Evolutionary conservation across 2,888 invertebrate species (phyloP), one percentile per base, ranked within the genome.

Genomic region (Tachystola acroxantha): DNA sequence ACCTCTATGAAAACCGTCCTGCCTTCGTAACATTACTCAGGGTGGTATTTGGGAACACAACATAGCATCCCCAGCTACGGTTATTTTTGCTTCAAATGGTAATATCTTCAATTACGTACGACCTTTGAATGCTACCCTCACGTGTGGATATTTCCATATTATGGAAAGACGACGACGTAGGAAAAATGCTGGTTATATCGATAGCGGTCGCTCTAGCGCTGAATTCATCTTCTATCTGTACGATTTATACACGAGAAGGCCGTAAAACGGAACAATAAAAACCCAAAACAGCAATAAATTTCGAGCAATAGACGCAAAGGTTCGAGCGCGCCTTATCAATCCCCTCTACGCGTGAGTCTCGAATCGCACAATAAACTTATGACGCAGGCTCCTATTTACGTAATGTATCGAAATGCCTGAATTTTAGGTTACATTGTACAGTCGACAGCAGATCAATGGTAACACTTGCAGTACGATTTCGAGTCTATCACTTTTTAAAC

Each of bases 261-360:
- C 81, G 82, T 88, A 88, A 88, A 88, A 85, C 85, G 82, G 81
- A 88, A 88, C 88, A 88, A 88, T 88, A 88, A 88, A 88, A 88
- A 87, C 86, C 86, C 87, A 87, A 88, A 88, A 88, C 88, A 88
- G 85, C 81, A 80, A 88, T 88, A 88, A 87, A 88, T 88, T 88
- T 84, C 73, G 66, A 77, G 84, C 82, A 85, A 86, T 85, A 85
- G 85, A 82, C 78, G 86, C 85, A 77, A 82, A 86, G 86, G 86
- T 81, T 85, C 76, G 75, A 80, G 73, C 77, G 68, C 64, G 77
- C 79, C 86, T 88, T 88, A 88, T 88, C 88, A 88, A 86, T 86
- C 84, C 77, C 73, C 73, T 76, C 78, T 75, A 78, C 75, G 81
- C 77, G 71, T 73, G 69, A 66, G 71, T 70, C 69, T 71, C 65